A percentile compares a stretch with the other conserved stretches of the same genome.
phyloP scores from a whole-genome alignment of 2,113 vertebrate species.

The Sminthopsis crassicaudata region DNA sequence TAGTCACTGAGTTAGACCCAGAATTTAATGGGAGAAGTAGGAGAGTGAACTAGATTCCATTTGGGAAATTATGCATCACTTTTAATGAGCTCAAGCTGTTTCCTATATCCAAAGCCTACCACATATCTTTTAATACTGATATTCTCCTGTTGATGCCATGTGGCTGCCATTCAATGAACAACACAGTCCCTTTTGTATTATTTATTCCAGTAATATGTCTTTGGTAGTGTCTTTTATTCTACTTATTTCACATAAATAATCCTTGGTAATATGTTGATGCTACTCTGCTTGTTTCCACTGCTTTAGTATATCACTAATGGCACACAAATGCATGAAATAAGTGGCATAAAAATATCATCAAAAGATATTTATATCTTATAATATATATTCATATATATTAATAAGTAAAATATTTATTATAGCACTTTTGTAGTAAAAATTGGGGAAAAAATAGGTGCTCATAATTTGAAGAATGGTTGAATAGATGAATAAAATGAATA shows the following conservation, averaged over 20 bases:
- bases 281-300: neutral
- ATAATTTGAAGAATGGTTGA: neutral
- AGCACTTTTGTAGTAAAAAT: neutral
- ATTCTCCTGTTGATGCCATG: neutral
- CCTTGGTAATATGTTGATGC: neutral
- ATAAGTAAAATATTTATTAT: neutral
- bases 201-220: neutral
- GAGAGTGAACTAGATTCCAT: neutral
- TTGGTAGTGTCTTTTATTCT: neutral
- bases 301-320: neutral
- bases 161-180: neutral
- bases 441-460: neutral
- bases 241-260: neutral
- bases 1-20: neutral
- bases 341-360: neutral
- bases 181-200: neutral
- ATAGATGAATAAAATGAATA: neutral
- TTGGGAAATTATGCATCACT: neutral
- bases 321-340: neutral
- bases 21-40: neutral
- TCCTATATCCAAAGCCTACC: neutral
- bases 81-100: conserved; percentile 2
- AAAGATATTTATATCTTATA: neutral
- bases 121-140: neutral
- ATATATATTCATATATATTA: too few species aligned